These are phyloP conservation scores for Bacillus rossius DNA, from an alignment of 1,140 invertebrate species.

Conservation along the genomic window DNA sequence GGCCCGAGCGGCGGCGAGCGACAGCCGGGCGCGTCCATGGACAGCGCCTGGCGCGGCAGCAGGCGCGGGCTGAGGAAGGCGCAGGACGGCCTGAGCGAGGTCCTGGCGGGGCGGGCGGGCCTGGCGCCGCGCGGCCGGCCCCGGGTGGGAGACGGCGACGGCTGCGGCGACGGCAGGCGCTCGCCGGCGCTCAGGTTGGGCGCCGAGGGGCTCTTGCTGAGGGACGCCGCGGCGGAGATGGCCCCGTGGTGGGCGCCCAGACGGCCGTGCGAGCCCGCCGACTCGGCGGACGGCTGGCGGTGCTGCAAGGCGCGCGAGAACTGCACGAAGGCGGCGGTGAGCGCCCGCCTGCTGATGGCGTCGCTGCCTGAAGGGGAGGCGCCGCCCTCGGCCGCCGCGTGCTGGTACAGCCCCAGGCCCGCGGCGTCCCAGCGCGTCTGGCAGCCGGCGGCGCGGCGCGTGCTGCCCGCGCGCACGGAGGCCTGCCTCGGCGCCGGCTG, in stretches of 20 bases:
- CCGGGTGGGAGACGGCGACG: constrained; percentile 17
- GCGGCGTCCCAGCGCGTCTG: constrained; percentile 48
- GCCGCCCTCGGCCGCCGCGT: neutral
- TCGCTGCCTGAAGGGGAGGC: neutral
- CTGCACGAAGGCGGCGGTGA: constrained; percentile 63
- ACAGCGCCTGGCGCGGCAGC: constrained; percentile 58
- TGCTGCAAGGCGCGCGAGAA: constrained; percentile 58
- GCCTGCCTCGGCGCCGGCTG: neutral
- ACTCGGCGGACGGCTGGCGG: constrained; percentile 2
- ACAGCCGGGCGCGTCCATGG: constrained; percentile 50
- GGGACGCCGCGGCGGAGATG: too few species aligned
- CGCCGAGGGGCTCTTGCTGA: constrained; percentile 48
- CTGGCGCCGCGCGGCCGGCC: constrained; percentile 1
- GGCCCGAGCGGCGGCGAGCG: constrained; percentile 27
- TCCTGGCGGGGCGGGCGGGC: neutral
- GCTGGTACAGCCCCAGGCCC: neutral
- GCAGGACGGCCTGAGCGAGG: constrained; percentile 26
- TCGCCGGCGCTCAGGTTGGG: constrained; percentile 38
- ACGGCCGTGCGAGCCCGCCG: neutral
- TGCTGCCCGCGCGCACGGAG: constrained; percentile 4
- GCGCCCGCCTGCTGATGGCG: constrained; percentile 42
- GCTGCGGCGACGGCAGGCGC: neutral
- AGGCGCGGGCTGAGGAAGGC: constrained; percentile 50
- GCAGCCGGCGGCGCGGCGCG: constrained; percentile 29
- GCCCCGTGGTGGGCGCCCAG: neutral